A percentile compares a stretch with the other conserved stretches of the same genome.
These are phyloP conservation scores for Ormyrus rosae DNA, from an alignment of 2,888 invertebrate species.

Conservation along the genomic window DNA sequence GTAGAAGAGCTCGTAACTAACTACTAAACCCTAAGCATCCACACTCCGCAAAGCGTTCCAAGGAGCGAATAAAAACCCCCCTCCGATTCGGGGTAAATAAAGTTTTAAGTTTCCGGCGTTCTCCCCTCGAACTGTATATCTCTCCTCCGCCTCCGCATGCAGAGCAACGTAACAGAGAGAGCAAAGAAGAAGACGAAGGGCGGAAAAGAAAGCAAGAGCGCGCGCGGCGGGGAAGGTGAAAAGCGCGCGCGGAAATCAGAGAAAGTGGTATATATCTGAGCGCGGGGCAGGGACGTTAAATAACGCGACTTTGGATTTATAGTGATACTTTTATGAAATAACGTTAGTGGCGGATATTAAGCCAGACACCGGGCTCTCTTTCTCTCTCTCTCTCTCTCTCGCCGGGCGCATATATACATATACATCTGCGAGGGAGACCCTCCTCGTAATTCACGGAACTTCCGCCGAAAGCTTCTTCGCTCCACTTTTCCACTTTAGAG, in stretches of 20 bases:
- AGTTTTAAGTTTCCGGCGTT: slow-evolving; percentile 72
- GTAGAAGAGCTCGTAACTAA: too few species aligned
- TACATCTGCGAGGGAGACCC: neutral
- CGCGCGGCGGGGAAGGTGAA: slow-evolving; percentile 31
- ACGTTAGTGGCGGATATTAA: slow-evolving; percentile 76
- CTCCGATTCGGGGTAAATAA: slow-evolving; percentile 69
- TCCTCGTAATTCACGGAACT: slow-evolving; percentile 64
- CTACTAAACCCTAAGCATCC: too few species aligned
- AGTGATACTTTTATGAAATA: slow-evolving; percentile 76
- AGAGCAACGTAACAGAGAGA: neutral
- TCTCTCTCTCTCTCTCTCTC: slow-evolving; percentile 14
- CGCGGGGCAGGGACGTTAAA: slow-evolving; percentile 65
- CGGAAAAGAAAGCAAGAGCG: slow-evolving; percentile 63
- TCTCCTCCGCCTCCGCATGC: slow-evolving; percentile 8
- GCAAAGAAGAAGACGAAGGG: slow-evolving; percentile 49
- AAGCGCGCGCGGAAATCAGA: slow-evolving; percentile 59
- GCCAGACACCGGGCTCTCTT: slow-evolving; percentile 70
- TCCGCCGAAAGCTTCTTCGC: slow-evolving; percentile 57
- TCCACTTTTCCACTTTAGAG: slow-evolving; percentile 56
- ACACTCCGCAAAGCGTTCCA: neutral
- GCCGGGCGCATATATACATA: too few species aligned
- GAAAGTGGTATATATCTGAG: slow-evolving; percentile 55
- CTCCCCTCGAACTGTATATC: slow-evolving; percentile 70
- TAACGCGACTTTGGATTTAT: slow-evolving; percentile 75
- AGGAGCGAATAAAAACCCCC: neutral